Conservation (phyloP, 2,888 invertebrate genomes). For the Heteropelma amictum region DNA sequence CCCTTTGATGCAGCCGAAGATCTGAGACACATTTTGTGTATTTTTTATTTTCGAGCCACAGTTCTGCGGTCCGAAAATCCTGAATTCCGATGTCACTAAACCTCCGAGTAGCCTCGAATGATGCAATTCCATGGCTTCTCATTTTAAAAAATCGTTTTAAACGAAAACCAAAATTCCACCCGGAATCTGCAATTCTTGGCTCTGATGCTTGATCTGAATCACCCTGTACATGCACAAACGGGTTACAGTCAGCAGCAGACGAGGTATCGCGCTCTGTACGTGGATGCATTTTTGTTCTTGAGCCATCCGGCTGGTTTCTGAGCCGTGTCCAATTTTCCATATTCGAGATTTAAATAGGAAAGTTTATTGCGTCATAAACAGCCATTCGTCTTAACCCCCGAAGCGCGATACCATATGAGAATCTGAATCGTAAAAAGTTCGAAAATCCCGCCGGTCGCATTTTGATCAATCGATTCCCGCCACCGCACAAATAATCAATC, state of each 20-base stretch:
- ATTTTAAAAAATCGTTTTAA: no score
- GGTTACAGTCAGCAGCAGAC: constrained; percentile 21
- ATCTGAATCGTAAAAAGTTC: background rate
- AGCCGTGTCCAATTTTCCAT: constrained; percentile 27
- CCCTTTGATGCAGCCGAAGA: no score
- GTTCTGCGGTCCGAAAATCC: no score
- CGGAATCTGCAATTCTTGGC: no score
- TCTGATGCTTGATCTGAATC: no score
- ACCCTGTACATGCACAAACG: no score
- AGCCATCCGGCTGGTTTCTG: constrained; percentile 11
- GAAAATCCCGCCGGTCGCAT: background rate
- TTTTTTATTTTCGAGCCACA: no score
- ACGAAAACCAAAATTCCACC: no score
- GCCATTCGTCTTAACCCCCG: background rate
- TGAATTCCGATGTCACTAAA: no score
- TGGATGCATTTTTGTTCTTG: background rate
- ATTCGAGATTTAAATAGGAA: constrained; percentile 38
- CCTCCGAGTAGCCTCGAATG: no score
- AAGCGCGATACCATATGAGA: constrained; percentile 13
- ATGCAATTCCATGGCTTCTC: no score
- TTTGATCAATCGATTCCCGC: background rate
- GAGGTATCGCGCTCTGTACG: constrained; percentile 17
- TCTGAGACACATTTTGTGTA: no score
- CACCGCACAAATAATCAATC: background rate
- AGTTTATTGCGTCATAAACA: constrained; percentile 38